phyloP scores from a whole-genome alignment of 1,140 invertebrate genomes.

The Battus philenor region DNA sequence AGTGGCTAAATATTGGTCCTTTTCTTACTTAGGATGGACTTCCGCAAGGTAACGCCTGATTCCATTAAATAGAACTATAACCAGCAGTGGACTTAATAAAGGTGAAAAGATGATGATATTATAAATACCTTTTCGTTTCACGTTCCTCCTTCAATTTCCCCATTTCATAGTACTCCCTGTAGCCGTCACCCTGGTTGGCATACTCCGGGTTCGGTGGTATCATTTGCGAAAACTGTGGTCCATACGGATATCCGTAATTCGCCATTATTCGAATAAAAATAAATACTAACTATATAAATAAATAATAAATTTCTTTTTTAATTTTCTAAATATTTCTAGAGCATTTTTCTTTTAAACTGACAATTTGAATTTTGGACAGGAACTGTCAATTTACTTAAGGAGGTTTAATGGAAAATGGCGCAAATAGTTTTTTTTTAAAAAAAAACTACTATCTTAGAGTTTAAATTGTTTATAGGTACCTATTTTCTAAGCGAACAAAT shows the following conservation, averaged over 20 bases:
- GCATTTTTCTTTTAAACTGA: conserved; percentile 10
- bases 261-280: conserved; percentile 35
- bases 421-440: too few relatives aligned
- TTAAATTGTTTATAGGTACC: too few relatives aligned
- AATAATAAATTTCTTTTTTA: background rate
- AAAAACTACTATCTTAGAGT: too few relatives aligned
- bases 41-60: too few relatives aligned
- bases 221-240: conserved; percentile 30
- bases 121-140: conserved; percentile 27
- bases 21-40: too few relatives aligned
- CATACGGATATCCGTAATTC: conserved; percentile 43
- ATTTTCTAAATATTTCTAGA: conserved; percentile 8
- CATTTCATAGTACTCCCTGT: conserved; percentile 52
- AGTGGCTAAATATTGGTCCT: too few relatives aligned
- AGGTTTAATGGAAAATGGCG: conserved; percentile 10
- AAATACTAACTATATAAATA: conserved; percentile 16
- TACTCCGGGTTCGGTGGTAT: conserved; percentile 31
- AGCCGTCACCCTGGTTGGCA: conserved; percentile 53
- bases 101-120: too few relatives aligned
- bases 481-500: too few relatives aligned
- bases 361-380: conserved; percentile 11
- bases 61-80: too few relatives aligned
- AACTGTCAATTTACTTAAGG: background rate
- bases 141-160: conserved; percentile 28
- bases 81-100: too few relatives aligned